Evolutionary conservation across 1,140 invertebrate genomes (phyloP), one percentile per base, ranked within the genome.

Genomic region (Muscidifurax raptorellus): DNA sequence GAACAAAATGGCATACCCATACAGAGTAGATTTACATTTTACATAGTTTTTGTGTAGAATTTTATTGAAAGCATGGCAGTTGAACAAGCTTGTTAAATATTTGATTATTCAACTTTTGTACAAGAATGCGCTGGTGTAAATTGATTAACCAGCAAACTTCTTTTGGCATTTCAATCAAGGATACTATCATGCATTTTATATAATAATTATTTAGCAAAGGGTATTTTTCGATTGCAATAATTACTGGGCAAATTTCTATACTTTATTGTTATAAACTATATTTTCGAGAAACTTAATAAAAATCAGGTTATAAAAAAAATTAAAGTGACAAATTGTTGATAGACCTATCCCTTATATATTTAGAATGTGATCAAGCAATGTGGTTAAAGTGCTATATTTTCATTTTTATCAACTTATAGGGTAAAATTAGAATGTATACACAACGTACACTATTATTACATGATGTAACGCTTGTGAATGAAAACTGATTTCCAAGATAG

Each of bases 241-340:
- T 36, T 9, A 82, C 25, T 82, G n/a, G 59, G 28, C 72, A 82
- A 25, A 27, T 59, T 59, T 71, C 2, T 78, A 77, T 78, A 83
- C 9, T 28, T 83, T 78, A 78, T 59, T 78, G 40, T 83, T 69
- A 69, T 25, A 66, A 69, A 69, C 5, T 69, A 77, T 72, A 22
- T 83, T 83, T 59, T 47, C 27, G 59, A 44, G 3, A 79, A 78
- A 32, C 36, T 25, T 25, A 83, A 83, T 83, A 82, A 52, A 82
- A 64, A 15, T 12, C 59, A 32, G 71, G 15, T 81, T 59, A 32
- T 74, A 74, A 59, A 6, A 59, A 69, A 82, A 74, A 59, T n/a
- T 3, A 12, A 74, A 44, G 12, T 22, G 6, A 28, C 2, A 1
- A 32, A 59, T 52, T 74, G 30, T 32, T 59, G 6, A 32, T 15